A percentile compares a stretch with the other conserved stretches of the same genome.
Conservation (phyloP, 64 coral and sea anemone species). For the Pachyseris speciosa region DNA sequence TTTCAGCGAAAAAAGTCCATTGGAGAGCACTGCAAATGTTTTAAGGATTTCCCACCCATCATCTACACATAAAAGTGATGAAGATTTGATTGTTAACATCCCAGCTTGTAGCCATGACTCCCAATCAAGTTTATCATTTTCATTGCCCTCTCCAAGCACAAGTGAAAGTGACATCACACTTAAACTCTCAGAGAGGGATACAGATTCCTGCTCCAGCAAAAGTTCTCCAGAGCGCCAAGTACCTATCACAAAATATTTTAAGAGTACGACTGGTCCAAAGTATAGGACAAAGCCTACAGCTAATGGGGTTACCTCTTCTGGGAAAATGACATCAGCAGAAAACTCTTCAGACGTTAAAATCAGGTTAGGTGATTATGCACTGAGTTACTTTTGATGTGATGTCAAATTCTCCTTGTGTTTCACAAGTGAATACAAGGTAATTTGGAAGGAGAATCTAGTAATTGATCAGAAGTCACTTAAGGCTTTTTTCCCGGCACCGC, state of each 20-base stretch:
- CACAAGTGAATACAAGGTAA: too few species aligned
- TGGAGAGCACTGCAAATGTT: neutral
- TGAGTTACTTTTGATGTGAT: too few species aligned
- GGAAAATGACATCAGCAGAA: neutral
- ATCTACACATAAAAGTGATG: neutral
- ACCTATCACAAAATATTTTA: slow-evolving; percentile 87
- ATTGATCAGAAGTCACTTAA: too few species aligned
- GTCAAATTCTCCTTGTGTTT: too few species aligned
- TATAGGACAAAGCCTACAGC: slow-evolving; percentile 16
- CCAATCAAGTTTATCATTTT: neutral
- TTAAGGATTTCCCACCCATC: neutral
- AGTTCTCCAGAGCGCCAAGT: slow-evolving; percentile 81
- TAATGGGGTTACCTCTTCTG: neutral
- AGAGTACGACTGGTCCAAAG: slow-evolving; percentile 8
- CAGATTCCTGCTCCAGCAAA: slow-evolving; percentile 36
- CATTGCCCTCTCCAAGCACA: slow-evolving; percentile 15
- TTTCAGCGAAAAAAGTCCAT: neutral
- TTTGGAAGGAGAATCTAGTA: too few species aligned
- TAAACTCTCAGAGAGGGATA: slow-evolving; percentile 24
- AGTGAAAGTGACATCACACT: slow-evolving; percentile 69
- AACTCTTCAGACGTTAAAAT: neutral
- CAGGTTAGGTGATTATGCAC: slow-evolving; percentile 9
- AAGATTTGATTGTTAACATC: neutral
- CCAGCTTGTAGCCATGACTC: neutral
- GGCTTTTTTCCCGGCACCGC: too few species aligned